These are phyloP conservation scores for Osmoderma eremita DNA, from an alignment of 2,888 invertebrate genomes.

Conservation along the genomic window DNA sequence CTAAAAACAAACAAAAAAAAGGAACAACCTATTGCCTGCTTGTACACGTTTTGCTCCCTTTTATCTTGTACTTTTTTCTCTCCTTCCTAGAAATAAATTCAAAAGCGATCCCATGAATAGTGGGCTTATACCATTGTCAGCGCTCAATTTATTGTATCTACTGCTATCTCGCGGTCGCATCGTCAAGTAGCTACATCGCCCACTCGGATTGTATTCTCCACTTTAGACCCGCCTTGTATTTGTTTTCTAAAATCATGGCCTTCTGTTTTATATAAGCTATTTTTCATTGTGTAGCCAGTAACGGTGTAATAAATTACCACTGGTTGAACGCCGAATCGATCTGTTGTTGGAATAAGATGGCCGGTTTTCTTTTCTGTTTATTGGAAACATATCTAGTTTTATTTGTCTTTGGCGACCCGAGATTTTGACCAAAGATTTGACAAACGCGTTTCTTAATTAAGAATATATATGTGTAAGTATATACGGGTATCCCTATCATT, in stretches of 20 bases:
- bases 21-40: slow-evolving; percentile 5
- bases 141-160: slow-evolving; percentile 48
- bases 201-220: slow-evolving; percentile 50
- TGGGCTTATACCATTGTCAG: slow-evolving; percentile 51
- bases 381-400: slow-evolving; percentile 29
- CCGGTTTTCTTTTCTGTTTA: slow-evolving; percentile 30
- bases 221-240: slow-evolving; percentile 50
- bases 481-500: too few species aligned
- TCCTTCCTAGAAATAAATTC: slow-evolving; percentile 35
- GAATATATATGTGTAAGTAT: neutral
- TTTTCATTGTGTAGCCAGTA: slow-evolving; percentile 41
- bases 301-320: slow-evolving; percentile 35
- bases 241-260: slow-evolving; percentile 45
- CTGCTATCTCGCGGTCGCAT: slow-evolving; percentile 50
- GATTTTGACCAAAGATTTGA: slow-evolving; percentile 9
- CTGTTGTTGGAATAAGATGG: slow-evolving; percentile 32
- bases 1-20: neutral
- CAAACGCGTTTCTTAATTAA: slow-evolving; percentile 21
- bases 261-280: slow-evolving; percentile 44
- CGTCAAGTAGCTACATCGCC: slow-evolving; percentile 52
- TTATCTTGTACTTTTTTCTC: slow-evolving; percentile 25
- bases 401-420: neutral
- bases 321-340: slow-evolving; percentile 30
- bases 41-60: slow-evolving; percentile 25
- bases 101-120: slow-evolving; percentile 43